A percentile compares a stretch with the other conserved stretches of the same genome.
Conservation (phyloP, 2,113 vertebrate species). For the Rhinolophus ferrumequinum region DNA sequence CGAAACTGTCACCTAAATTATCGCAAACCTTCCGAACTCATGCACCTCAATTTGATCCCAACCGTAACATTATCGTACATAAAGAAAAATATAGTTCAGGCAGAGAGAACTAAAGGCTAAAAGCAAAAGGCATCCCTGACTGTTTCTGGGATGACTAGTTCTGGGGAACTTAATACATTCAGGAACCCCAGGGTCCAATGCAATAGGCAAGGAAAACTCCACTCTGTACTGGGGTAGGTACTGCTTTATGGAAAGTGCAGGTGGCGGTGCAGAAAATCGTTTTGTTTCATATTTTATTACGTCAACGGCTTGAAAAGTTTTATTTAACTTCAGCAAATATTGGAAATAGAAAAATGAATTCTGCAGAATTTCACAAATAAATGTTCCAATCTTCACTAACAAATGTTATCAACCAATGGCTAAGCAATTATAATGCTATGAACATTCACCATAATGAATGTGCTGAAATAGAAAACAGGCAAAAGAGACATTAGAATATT, state of each 20-base stretch:
- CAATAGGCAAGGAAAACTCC: background rate
- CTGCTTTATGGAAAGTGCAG: background rate
- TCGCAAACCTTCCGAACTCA: accelerated
- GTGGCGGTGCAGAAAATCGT: background rate
- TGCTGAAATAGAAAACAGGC: slow-evolving; percentile 87
- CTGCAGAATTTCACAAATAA: slow-evolving; percentile 88
- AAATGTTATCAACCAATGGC: slow-evolving; percentile 85
- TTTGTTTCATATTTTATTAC: slow-evolving; percentile 82
- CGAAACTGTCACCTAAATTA: no score
- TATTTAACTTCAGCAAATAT: slow-evolving; percentile 89
- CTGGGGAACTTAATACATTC: accelerated
- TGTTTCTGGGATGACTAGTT: background rate
- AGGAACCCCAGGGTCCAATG: background rate
- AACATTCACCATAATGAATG: slow-evolving; percentile 86
- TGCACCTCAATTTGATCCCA: background rate
- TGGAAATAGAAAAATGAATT: slow-evolving; percentile 90
- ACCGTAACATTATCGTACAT: accelerated
- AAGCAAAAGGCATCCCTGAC: background rate
- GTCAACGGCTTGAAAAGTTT: slow-evolving; percentile 89
- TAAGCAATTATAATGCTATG: slow-evolving; percentile 88
- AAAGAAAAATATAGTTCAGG: no score
- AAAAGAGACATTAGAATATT: slow-evolving; percentile 85
- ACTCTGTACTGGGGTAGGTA: accelerated
- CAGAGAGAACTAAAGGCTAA: background rate
- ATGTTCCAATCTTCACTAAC: slow-evolving; percentile 84